Evolutionary conservation across 2,113 vertebrate genomes (phyloP).

Genomic region (Lampris incognitus): DNA sequence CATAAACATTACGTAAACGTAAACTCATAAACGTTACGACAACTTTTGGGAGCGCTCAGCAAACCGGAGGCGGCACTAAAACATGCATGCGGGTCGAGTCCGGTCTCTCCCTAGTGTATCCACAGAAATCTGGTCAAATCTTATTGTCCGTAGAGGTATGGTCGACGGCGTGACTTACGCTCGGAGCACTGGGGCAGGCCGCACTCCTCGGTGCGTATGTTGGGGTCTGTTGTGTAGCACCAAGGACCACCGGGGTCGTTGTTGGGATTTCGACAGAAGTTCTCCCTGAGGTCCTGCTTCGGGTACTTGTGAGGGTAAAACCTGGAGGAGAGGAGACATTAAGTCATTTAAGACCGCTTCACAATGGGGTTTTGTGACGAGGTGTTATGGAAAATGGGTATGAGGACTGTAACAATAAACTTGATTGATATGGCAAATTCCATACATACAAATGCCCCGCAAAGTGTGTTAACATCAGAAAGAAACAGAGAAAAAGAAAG

Average conservation of each 20-base stretch:
- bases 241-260: conserved; percentile 94
- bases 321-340: conserved; percentile 47
- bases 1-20: not conserved
- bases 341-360: conserved; percentile 6
- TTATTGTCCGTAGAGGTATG: not conserved
- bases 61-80: not conserved
- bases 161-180: conserved; percentile 81
- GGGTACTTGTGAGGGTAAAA: conserved; percentile 87
- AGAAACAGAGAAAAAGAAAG: no score
- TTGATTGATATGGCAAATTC: no score
- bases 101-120: not conserved
- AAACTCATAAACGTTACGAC: not conserved
- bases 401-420: no score
- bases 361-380: no score
- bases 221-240: conserved; percentile 95
- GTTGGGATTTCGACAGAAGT: conserved; percentile 96
- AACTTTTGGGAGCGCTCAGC: not conserved
- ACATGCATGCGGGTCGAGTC: no score
- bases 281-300: conserved; percentile 91
- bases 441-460: no score
- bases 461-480: no score
- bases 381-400: no score
- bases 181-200: conserved; percentile 92
- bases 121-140: not conserved
- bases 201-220: conserved; percentile 90